Percentiles rank a stretch among this genome's conserved stretches.
Evolutionary conservation across 2,888 invertebrate species (phyloP).

Genomic region (Tetramorium bicarinatum): DNA sequence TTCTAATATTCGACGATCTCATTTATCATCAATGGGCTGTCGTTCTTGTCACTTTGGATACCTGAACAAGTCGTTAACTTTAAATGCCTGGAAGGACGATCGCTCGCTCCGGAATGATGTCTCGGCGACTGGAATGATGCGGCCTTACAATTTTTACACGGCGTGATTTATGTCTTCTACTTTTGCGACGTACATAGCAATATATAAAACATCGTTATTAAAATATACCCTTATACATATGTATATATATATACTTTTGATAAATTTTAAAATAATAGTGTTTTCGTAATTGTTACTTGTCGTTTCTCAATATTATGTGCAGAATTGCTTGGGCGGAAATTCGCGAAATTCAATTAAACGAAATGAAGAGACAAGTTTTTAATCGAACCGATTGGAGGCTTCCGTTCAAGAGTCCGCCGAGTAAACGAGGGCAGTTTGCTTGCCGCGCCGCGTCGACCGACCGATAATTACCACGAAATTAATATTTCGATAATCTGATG

Average conservation of each 20-base stretch:
- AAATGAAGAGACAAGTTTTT: constrained; percentile 46
- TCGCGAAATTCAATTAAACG: constrained; percentile 32
- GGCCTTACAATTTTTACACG: background rate
- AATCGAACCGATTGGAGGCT: constrained; percentile 18
- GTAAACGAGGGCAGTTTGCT: constrained; percentile 23
- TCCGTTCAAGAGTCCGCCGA: background rate
- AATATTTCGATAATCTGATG: constrained; percentile 51
- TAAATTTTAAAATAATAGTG: background rate
- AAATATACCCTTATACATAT: background rate
- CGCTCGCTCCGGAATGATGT: background rate
- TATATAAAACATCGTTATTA: background rate
- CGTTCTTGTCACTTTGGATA: constrained; percentile 24
- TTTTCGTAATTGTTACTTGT: background rate
- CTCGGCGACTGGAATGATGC: background rate
- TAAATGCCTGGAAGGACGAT: background rate
- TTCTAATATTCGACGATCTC: constrained; percentile 7
- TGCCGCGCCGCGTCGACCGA: background rate
- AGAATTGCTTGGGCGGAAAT: background rate
- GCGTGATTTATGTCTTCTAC: background rate
- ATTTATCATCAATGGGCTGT: constrained; percentile 27
- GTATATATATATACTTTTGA: no score
- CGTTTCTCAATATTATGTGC: background rate
- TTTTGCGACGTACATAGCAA: background rate
- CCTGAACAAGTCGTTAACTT: constrained; percentile 13
- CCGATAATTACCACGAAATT: constrained; percentile 45